Evolutionary conservation across 2,797 vertebrate species (phyloP).

Genomic region (Phrynocephalus guinanensis): DNA sequence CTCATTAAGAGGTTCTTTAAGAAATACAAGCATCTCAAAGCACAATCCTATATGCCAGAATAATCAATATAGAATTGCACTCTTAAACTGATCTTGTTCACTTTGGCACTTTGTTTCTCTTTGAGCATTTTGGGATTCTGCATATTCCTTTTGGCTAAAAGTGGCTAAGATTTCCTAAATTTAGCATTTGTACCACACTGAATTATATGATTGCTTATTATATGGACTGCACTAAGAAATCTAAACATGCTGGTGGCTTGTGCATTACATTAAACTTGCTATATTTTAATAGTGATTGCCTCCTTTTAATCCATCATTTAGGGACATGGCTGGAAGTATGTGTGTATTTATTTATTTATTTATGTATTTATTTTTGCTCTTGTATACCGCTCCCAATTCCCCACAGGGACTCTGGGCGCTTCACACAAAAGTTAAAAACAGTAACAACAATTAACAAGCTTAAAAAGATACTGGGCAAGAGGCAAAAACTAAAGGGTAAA

Average conservation of each 20-base stretch:
- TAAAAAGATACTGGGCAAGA: too few relatives aligned
- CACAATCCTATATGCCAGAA: not conserved
- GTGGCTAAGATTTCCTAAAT: not conserved
- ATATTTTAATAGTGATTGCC: not conserved
- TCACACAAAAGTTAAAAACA: too few relatives aligned
- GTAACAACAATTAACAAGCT: not conserved
- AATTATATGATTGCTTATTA: not conserved
- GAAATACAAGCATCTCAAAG: not conserved
- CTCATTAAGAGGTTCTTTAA: too few relatives aligned
- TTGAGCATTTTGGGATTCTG: not conserved
- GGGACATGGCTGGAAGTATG: not conserved
- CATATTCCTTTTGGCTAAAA: not conserved
- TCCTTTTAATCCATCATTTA: not conserved
- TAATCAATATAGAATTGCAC: not conserved
- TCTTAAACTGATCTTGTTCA: not conserved
- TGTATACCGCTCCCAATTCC: too few relatives aligned
- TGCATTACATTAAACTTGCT: not conserved
- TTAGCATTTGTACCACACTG: too few relatives aligned
- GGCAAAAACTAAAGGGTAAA: too few relatives aligned
- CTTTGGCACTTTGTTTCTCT: not conserved
- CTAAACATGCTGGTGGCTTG: not conserved
- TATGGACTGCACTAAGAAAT: not conserved
- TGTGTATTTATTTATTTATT: too few relatives aligned
- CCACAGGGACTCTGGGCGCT: too few relatives aligned
- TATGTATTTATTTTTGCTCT: too few relatives aligned